phyloP scores from a whole-genome alignment of 2,888 invertebrate species.

The Pristionchus mayeri region DNA sequence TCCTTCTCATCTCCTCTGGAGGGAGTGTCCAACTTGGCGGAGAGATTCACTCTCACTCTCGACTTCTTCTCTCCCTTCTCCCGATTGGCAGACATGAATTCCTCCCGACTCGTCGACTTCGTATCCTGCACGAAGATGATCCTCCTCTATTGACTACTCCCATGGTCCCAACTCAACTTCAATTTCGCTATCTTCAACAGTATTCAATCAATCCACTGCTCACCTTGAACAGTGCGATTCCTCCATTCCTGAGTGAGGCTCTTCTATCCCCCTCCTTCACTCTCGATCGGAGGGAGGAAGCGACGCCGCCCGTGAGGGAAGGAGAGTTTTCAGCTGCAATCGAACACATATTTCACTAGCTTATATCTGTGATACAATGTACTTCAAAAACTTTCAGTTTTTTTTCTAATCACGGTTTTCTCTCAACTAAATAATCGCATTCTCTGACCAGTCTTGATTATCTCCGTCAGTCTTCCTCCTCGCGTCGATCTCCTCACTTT shows the following conservation, averaged over 20 bases:
- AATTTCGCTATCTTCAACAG: too few relatives aligned
- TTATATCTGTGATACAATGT: too few relatives aligned
- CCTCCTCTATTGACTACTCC: too few relatives aligned
- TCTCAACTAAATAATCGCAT: background rate
- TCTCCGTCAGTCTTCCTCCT: conserved; percentile 16
- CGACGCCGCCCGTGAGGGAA: background rate
- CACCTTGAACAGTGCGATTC: conserved; percentile 12
- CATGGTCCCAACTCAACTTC: too few relatives aligned
- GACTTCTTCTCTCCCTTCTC: conserved; percentile 37
- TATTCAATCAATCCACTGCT: background rate
- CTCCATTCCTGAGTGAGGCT: background rate
- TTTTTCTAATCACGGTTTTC: background rate
- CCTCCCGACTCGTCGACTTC: background rate
- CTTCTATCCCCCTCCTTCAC: background rate
- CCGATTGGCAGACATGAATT: conserved; percentile 44
- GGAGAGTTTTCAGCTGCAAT: conserved; percentile 21
- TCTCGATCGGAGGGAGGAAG: conserved; percentile 8
- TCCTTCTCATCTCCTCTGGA: conserved; percentile 22
- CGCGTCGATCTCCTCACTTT: background rate
- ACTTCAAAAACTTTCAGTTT: too few relatives aligned
- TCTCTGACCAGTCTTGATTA: conserved; percentile 19
- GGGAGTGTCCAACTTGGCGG: background rate
- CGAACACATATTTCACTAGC: background rate
- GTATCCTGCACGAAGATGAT: too few relatives aligned
- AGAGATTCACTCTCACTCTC: conserved; percentile 12